Evolutionary conservation across 2,888 invertebrate genomes (phyloP).

Genomic region (Euproctis similis): DNA sequence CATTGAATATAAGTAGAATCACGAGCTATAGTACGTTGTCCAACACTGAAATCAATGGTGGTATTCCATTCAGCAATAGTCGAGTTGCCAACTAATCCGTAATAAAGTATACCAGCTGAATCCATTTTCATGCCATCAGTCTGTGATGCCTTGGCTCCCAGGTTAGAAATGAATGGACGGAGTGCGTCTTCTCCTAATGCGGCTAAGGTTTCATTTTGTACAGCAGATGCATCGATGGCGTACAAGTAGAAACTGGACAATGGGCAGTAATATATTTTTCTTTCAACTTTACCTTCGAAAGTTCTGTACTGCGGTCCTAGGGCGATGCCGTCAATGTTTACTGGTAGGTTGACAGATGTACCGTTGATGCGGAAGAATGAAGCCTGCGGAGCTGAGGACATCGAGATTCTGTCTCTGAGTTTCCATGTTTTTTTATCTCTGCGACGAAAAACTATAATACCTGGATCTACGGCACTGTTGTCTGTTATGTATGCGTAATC

Average conservation of each 20-base stretch:
- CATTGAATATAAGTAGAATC: conserved; percentile 82
- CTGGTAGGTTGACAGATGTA: conserved; percentile 71
- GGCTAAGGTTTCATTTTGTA: conserved; percentile 72
- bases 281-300: conserved; percentile 47
- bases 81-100: conserved; percentile 80
- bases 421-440: conserved; percentile 82
- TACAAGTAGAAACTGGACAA: conserved; percentile 81
- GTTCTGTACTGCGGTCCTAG: conserved; percentile 76
- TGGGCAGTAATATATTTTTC: conserved; percentile 80
- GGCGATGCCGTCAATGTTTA: conserved; percentile 83
- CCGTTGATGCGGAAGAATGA: conserved; percentile 77
- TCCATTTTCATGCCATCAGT: conserved; percentile 87
- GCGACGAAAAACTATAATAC: conserved; percentile 82
- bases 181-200: conserved; percentile 44
- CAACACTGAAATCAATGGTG: conserved; percentile 70
- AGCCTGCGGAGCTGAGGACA: conserved; percentile 77
- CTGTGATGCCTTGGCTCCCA: conserved; percentile 80
- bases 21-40: conserved; percentile 79
- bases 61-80: conserved; percentile 84
- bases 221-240: conserved; percentile 76
- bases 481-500: conserved; percentile 85
- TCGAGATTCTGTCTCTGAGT: conserved; percentile 78
- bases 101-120: conserved; percentile 80
- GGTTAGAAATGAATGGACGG: conserved; percentile 70
- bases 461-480: conserved; percentile 80